Percentiles rank a stretch among this genome's conserved stretches.
These are phyloP conservation scores for Tetragnatha montana DNA, from an alignment of 2,888 invertebrate genomes.

Conservation along the genomic window DNA sequence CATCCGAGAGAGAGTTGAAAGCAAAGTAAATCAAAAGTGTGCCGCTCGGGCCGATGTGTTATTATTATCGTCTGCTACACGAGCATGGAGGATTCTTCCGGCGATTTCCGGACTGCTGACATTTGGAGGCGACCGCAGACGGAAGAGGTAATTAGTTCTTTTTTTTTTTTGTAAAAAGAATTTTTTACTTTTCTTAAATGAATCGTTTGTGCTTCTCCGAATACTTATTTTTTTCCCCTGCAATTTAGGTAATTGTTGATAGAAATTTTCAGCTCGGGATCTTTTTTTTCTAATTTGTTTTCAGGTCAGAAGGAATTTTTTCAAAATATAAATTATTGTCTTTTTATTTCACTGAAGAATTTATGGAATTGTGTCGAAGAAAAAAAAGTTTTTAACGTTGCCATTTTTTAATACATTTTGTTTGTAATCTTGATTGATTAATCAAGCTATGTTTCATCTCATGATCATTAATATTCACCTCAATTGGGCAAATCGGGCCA, in stretches of 20 bases:
- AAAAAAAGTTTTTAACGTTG: no score
- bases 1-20: conserved; percentile 55
- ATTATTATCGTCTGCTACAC: conserved; percentile 42
- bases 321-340: no score
- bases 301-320: not conserved
- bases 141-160: conserved; percentile 47
- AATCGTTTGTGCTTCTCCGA: not conserved
- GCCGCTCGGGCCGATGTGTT: conserved; percentile 50
- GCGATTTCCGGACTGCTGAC: conserved; percentile 56
- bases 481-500: no score
- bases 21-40: conserved; percentile 59
- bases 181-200: not conserved
- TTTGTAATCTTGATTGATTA: no score
- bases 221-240: not conserved
- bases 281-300: no score
- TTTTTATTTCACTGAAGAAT: no score
- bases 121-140: conserved; percentile 64
- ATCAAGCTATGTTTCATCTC: no score
- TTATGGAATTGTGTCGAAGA: no score
- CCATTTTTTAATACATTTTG: no score
- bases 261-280: not conserved
- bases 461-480: no score
- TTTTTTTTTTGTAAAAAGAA: not conserved
- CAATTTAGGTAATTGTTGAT: not conserved
- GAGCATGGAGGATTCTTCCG: conserved; percentile 54